Base-by-base conservation (phyloP, 2,113 vertebrate species). In the Coturnix japonica region DNA sequence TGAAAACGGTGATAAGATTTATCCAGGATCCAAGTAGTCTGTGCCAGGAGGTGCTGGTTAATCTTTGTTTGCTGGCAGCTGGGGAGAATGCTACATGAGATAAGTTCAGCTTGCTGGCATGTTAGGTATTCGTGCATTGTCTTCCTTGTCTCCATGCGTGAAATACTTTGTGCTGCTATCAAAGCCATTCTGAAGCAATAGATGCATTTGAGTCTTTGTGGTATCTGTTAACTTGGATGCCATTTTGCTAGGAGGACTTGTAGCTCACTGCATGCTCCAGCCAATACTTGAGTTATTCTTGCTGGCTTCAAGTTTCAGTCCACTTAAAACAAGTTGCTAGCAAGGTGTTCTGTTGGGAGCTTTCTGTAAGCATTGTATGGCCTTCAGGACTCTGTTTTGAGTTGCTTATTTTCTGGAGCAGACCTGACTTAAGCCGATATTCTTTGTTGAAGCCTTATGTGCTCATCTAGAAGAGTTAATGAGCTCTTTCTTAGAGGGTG, bases 381-480 rank as follows among this genome's bases (percentile, higher is more conserved):
- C 54, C 25, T 83, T 85, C 64, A 54, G 70, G 44, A 19, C 17
- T 31, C 16, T 53, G 8, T 0, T 79, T 66, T 31, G 25, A 41
- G 25, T 17, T 20, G 11, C 13, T 81, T 13, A 4, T 84, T 78
- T 28, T 63, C 19, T 69, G 51, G 30, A 91, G 26, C 61, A 71
- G 19, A 23, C 6, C 33, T 54, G 41, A 13, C 72, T 63, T 30
- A 53, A 72, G 71, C 22, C 23, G 9, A 28, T 25, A 7, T 74
- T 69, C 19, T 59, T 1, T 12, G 11, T 4, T 37, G 14, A 14
- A 1, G 3, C 26, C 9, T 56, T 41, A 2, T 35, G 2, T n/a
- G 5, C 9, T 57, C 4, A 16, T 22, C 13, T 31, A 61, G 44
- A 63, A 33, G 25, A 74, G 7, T 37, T 66, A 35, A 4, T 70